Evolutionary conservation across 2,797 vertebrate genomes (phyloP).

Genomic region (Hafferia zeledoni): DNA sequence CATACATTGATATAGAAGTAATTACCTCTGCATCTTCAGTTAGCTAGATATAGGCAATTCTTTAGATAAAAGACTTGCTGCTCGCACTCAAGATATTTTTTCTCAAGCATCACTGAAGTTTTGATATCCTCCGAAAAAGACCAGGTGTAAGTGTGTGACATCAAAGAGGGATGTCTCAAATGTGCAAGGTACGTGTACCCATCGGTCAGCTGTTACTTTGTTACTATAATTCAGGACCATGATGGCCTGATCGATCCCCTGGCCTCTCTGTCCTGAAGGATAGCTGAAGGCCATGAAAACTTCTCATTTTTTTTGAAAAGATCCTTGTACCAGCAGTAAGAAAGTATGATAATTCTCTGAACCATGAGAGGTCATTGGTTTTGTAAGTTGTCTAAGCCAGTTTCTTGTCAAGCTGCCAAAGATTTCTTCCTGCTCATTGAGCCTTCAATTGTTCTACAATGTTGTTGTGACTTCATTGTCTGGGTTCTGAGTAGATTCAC

Average conservation of each 20-base stretch:
- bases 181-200: fast-evolving
- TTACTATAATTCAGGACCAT: not conserved
- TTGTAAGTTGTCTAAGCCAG: not conserved
- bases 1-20: not conserved
- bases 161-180: not conserved
- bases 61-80: not conserved
- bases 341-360: not conserved
- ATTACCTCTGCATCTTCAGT: not conserved
- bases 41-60: not conserved
- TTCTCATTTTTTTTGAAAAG: not conserved
- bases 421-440: not conserved
- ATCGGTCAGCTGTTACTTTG: not conserved
- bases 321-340: not conserved
- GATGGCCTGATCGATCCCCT: not conserved
- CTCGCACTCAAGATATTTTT: not conserved
- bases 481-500: not conserved
- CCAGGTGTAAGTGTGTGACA: not conserved
- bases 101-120: not conserved
- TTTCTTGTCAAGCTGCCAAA: not conserved
- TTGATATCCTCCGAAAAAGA: not conserved
- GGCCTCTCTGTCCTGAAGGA: not conserved
- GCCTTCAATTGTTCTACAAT: not conserved
- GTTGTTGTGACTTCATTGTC: not conserved
- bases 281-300: not conserved
- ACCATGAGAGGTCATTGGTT: not conserved